Conservation (phyloP, 2,797 vertebrate genomes). For the Cryptoblepharus egeriae region DNA sequence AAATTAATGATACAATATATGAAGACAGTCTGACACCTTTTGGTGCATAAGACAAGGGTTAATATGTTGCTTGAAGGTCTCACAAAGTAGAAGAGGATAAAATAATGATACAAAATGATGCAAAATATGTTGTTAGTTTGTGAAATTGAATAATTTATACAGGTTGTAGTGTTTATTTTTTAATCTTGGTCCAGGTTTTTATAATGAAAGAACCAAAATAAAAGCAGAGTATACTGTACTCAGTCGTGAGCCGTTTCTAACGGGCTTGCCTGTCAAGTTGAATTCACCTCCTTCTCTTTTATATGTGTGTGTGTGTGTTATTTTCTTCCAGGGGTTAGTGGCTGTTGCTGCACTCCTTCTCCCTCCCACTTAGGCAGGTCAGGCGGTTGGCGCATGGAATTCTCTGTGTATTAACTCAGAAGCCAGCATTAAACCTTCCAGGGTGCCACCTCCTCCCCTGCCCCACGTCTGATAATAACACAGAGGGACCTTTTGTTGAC, state of each 20-base stretch:
- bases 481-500: neutral
- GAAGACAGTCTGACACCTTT: neutral
- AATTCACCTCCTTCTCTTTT: neutral
- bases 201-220: no score
- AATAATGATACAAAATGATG: neutral
- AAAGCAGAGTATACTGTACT: neutral
- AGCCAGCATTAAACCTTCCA: neutral
- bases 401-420: neutral
- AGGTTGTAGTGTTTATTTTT: neutral
- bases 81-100: neutral
- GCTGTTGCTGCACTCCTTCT: neutral
- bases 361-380: neutral
- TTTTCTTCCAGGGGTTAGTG: accelerated
- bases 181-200: neutral
- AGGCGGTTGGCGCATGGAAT: neutral
- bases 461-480: no score
- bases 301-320: no score
- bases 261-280: neutral
- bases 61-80: neutral
- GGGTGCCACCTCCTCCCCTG: neutral
- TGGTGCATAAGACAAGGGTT: neutral
- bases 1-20: no score
- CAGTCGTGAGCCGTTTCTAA: neutral
- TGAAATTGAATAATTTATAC: neutral
- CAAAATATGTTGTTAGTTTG: neutral